Base-by-base conservation (phyloP, 2,888 invertebrate species). In the Netelia melanura region DNA sequence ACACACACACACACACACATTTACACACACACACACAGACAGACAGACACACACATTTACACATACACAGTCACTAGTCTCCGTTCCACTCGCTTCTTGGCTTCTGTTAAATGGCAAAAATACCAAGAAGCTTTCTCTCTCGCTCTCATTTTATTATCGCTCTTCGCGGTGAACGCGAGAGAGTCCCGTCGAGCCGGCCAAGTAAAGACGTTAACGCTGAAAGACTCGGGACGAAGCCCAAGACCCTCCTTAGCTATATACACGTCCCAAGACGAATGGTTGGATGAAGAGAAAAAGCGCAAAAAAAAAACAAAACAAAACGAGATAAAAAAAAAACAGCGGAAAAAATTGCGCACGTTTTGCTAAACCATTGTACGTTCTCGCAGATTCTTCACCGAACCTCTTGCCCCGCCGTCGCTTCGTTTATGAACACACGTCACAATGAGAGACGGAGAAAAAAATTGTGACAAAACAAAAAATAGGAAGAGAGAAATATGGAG, bases 61-160 rank as follows among this genome's bases (percentile, higher is more conserved):
- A 25, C 25, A 25, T 2, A 52, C 64, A 25, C 25, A 17, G 23
- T 11, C 54, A 2, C 38, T 30, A 17, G 30, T 65, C 52, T 30
- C 43, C 17, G 5, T n/a, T 65, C 61, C 64, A 10, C 62, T 62
- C 38, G 21, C 64, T 64, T 14, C 62, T 62, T 64, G 21, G 61
- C 61, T 72, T 72, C 61, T 25, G 43, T 58, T 25, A 72, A 72
- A 72, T 48, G 9, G 61, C 17, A 44, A 72, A 61, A 61, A 61
- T 61, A 72, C 17, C 61, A n/a, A 10, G 25, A 30, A 3, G 23
- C 62, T 74, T 23, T 52, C 30, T 62, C 44, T 62, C 30, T 67
- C 30, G 30, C 52, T 62, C 30, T 62, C 48, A 14, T 48, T 14
- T 48, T 48, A 14, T 48, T 48, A 48, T 3, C 14, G 48, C 48